Base-by-base conservation (phyloP, 2,113 vertebrate genomes). In the Motacilla tschutschensis region DNA sequence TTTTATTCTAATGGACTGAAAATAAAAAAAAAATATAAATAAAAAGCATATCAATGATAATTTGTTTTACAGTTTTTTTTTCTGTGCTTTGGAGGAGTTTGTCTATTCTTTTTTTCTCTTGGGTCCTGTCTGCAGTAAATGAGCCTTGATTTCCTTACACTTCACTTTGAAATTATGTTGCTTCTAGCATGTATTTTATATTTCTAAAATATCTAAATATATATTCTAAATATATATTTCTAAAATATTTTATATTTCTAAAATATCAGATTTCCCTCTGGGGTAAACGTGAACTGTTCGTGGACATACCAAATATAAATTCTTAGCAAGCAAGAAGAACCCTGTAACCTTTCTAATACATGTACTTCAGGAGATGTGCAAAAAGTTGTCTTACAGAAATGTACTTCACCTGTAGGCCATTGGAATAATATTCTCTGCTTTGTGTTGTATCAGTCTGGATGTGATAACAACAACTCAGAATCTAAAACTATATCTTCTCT, bases 41-140 rank as follows among this genome's bases (percentile, higher is more conserved):
- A 2, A 69, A 84, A 83, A 35, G 0, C 3, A 59, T 44, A 47
- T 36, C 0, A 67, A 8, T 36, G 2, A 0, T 60, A 14, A 2
- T 48, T 62, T 58, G 2, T 65, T 62, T 40, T 25, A 33, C 18
- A 9, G 5, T 7, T 0, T 0, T 4, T 17, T 20, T 75, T 40
- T 17, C 6, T 20, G 2, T 43, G 6, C 3, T 84, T 62, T 64
- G 8, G 5, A 17, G 12, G 4, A 2, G 1, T 28, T 43, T 36
- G 7, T 29, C 2, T 44, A 29, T 31, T 24, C 11, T 10, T 12
- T 15, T 25, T 44, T 29, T 1, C 12, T 28, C 9, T 31, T 28
- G 6, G 41, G 6, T 48, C 44, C 58, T 40, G 2, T 40, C 25
- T 87, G 70, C 14, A 74, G 19, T 4, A 74, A 26, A 80, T 2